Base-by-base conservation (phyloP, 1,140 invertebrate genomes). In the Campodea augens region DNA sequence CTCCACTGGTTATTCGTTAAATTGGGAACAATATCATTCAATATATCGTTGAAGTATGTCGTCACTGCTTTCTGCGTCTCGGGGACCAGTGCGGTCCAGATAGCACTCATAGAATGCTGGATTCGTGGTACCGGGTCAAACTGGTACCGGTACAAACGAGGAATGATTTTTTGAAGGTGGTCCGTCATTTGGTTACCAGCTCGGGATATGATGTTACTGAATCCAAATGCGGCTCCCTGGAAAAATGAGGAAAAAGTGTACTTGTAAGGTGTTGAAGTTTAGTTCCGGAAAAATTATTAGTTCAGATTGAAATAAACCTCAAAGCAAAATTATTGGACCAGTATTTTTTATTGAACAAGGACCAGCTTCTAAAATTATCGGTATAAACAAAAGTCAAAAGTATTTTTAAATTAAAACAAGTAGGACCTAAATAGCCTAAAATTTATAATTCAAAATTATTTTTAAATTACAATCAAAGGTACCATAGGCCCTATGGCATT, bases 71-170 rank as follows among this genome's bases (percentile, higher is more conserved):
- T 84, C 47, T 74, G 74, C n/a, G 80, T 81, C 52, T 90, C 85
- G 32, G 72, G 74, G 20, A 92, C 87, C 40, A 95, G 68, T 10
- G 81, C 77, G 50, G 81, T 76, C 89, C 89, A 95, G 56, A 95
- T 93, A 49, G 77, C 77, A 27, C 74, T 70, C 86, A 95, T 93
- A 7, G 86, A 87, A 55, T 78, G 75, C 59, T 92, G 87, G 49
- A 92, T 83, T 54, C 80, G 82, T 7, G 82, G 78, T 45, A 82
- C 87, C 5, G 90, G 89, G 65, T 96, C 89, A 64, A 87, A 93
- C 51, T 81, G 75, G 63, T 83, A 84, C 20, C 87, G 73, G 59
- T 88, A 95, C 1, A 96, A 68, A 36, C 83, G 78, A 2, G 90
- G 88, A 43, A 93, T 75, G 46, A 96, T 89, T 51, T 76, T 75